These are phyloP conservation scores for Gibbula magus DNA, from an alignment of 2,888 invertebrate species.

Conservation along the genomic window DNA sequence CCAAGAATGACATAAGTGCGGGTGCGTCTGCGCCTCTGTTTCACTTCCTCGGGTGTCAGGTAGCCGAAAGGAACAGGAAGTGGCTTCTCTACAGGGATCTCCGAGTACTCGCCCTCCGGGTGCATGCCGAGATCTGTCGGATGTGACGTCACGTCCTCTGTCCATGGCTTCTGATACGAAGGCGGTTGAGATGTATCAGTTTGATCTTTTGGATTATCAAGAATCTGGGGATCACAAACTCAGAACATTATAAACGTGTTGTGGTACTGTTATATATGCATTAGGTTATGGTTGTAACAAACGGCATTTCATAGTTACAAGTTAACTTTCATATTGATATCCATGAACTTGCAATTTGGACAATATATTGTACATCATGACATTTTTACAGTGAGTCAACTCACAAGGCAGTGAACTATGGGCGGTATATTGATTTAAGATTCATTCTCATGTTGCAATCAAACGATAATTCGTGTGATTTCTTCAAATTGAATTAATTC, in stretches of 20 bases:
- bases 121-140: background rate
- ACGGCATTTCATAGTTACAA: no score
- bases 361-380: no score
- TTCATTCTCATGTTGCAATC: no score
- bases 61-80: background rate
- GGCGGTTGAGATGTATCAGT: background rate
- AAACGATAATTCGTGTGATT: no score
- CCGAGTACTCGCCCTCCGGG: conserved; percentile 5
- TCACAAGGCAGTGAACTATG: no score
- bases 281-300: no score
- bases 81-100: background rate
- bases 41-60: background rate
- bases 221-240: background rate
- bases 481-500: no score
- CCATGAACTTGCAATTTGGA: no score
- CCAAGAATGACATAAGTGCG: conserved; percentile 9
- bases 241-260: background rate
- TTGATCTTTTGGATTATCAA: background rate
- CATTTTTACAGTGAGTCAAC: no score
- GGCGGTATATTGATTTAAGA: no score
- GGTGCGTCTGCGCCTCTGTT: background rate
- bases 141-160: background rate
- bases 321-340: no score
- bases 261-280: no score
- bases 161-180: background rate